Evolutionary conservation across 1,140 invertebrate genomes (phyloP), one percentile per base, ranked within the genome.

Genomic region (Drosophila santomea): DNA sequence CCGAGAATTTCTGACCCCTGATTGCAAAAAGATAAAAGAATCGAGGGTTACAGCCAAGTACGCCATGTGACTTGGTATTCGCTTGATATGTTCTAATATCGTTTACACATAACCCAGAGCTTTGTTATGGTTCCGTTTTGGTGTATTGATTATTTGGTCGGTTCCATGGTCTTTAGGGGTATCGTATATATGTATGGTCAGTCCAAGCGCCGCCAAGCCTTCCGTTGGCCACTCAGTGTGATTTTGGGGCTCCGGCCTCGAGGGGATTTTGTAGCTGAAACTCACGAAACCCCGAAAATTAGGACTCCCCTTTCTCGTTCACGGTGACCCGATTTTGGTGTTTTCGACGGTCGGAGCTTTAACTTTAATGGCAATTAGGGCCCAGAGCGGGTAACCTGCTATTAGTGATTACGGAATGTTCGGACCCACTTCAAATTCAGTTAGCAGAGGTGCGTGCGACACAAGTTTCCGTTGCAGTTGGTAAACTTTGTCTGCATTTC

Each of bases 301-400:
- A 68, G 48, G 50, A 12, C 67, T 69, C 43, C 47, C 64, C 64
- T 60, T 52, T 38, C 60, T 71, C 43, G 51, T 57, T 69, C n/a
- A 32, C 28, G 17, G 35, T 69, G 67, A 69, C 67, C 63, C 64
- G 41, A 28, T 71, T 67, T 63, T 32, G 25, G 63, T 8, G 59
- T 47, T 63, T 50, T 50, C 20, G 45, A 20, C 17, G 39, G 28
- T 51, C 23, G 51, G 12, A 56, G 63, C 51, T 71, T 57, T 57
- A 57, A 69, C 35, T 71, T 68, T 68, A 68, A 68, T 68, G 64
- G 28, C 64, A 68, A 68, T 68, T 68, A 68, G 20, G 64, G 64
- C 51, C 20, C 45, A 35, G 38, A 47, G 38, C 25, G 25, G 63
- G 50, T 15, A 56, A 71, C n/a, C 63, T 20, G 43, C 67, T 35